A percentile compares a stretch with the other conserved stretches of the same genome.
These are phyloP conservation scores for Eurypyga helias DNA, from an alignment of 2,113 vertebrate genomes.

Conservation along the genomic window DNA sequence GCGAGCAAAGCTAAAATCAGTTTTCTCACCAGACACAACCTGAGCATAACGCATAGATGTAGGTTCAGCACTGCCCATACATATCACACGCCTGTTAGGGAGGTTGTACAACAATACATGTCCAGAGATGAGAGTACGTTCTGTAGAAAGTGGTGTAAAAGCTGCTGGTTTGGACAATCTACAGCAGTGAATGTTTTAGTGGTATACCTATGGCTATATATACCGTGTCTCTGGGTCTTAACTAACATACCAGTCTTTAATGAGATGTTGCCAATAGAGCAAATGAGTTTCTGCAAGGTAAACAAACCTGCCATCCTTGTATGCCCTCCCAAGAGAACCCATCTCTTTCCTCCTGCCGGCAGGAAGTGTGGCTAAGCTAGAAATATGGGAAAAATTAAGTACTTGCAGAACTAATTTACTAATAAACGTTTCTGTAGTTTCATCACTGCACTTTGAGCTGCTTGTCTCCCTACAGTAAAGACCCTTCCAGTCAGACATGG, in stretches of 20 bases:
- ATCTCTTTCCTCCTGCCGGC: not conserved
- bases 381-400: not conserved
- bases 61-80: not conserved
- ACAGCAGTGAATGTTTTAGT: not conserved
- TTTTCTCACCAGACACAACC: not conserved
- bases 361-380: not conserved
- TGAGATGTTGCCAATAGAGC: not conserved
- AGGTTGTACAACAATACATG: not conserved
- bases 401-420: not conserved
- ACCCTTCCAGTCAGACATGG: not conserved
- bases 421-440: not conserved
- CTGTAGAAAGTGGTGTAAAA: not conserved
- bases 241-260: not conserved
- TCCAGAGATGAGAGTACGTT: not conserved
- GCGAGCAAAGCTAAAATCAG: not conserved
- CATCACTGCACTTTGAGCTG: not conserved
- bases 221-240: not conserved
- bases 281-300: not conserved
- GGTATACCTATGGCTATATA: not conserved
- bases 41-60: accelerated
- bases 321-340: not conserved
- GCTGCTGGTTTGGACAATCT: not conserved
- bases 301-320: not conserved
- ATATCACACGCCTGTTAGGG: not conserved
- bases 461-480: not conserved